Base-by-base conservation (phyloP, 2,797 vertebrate species). In the Helarctos malayanus region DNA sequence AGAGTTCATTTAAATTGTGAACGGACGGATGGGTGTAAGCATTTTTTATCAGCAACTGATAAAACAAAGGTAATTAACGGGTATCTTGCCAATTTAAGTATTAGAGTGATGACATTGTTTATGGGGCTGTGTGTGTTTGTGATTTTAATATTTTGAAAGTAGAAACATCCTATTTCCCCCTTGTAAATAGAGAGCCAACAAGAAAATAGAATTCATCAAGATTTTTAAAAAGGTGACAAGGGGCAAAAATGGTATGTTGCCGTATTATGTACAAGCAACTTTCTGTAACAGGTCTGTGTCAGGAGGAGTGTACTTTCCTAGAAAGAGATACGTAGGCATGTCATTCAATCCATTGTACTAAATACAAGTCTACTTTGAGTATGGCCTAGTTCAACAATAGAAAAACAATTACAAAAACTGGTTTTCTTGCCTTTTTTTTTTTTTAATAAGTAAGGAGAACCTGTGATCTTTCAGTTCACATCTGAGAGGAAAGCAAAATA, bases 381-480 rank as follows among this genome's bases (percentile, higher is more conserved):
- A 57, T 95, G 97, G 38, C 92, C 90, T 90, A 38, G 89, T 97
- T 98, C 88, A 95, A 97, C 90, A 86, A 91, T 65, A 96, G 25
- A 57, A 89, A 93, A 78, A 54, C 32, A 96, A 85, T 96, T 94
- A 86, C 73, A 78, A 85, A 95, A 80, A 97, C 97, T 92, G 1
- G 0, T 97, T 98, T 98, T 98, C 86, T 89, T 91, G 89, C 95
- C 38, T 7, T 79, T 79, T 49, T 76, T 76, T 76, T 96, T 96
- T 94, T 82, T 95, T 16, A 97, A 73, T 91, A 69, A 95, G 52
- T 52, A 35, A 96, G 38, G 35, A 97, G 90, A 95, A 98, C 73
- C 89, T 98, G 95, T 93, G 87, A 97, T 92, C 91, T 98, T 97
- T 95, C 97, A 95, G 87, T 98, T 97, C 97, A 80, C 84, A 79